Conservation (phyloP, 2,888 invertebrate species). For the Uropetala carovei region DNA sequence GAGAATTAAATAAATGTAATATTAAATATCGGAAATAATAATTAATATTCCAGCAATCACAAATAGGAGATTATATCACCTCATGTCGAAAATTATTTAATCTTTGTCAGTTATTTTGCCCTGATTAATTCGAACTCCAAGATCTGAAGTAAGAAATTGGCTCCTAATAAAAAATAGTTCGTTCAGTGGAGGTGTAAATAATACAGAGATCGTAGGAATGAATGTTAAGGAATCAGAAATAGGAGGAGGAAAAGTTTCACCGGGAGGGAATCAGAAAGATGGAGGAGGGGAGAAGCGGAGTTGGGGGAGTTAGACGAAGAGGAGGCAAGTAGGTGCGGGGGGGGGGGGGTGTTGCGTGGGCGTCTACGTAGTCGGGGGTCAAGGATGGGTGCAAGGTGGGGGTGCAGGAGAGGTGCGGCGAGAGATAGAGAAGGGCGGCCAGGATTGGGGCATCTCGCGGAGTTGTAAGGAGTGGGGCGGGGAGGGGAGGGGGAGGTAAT, state of each 20-base stretch:
- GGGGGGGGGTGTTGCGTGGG: background rate
- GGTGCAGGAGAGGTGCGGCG: background rate
- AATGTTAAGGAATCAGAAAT: background rate
- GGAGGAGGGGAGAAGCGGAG: background rate
- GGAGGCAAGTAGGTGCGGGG: background rate
- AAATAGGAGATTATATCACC: no score
- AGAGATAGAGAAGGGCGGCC: background rate
- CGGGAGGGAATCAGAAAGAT: background rate
- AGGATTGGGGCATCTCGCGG: background rate
- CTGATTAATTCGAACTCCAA: no score
- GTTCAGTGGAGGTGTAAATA: no score
- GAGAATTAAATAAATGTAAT: no score
- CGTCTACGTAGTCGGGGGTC: background rate
- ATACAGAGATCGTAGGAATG: background rate
- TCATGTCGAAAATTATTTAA: no score
- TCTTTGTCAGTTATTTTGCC: no score
- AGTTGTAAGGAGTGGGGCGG: background rate
- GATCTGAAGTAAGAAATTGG: background rate
- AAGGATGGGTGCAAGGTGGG: background rate
- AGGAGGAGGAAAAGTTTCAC: background rate
- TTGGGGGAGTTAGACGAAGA: background rate
- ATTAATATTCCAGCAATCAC: no score
- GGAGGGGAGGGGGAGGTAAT: slow-evolving; percentile 33
- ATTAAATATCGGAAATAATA: no score
- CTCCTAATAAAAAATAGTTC: background rate